Evolutionary conservation across 2,797 vertebrate genomes (phyloP).

Genomic region (Bradypus variegatus): DNA sequence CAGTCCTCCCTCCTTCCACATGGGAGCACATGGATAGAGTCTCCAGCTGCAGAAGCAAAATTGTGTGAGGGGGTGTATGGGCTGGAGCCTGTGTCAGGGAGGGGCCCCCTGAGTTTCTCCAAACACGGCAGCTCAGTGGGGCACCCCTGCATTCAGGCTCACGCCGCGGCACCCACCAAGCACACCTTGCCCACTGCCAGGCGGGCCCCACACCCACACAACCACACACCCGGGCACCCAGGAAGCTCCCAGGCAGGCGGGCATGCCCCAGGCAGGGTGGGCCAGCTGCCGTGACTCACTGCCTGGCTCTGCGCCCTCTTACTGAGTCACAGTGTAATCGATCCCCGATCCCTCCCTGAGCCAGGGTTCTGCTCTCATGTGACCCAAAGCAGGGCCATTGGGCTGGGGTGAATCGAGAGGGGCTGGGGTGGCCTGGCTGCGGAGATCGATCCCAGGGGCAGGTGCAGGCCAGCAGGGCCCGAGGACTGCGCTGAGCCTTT

Average conservation of each 20-base stretch:
- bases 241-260: background rate
- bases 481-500: conserved; percentile 9
- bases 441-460: background rate
- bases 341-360: conserved; percentile 43
- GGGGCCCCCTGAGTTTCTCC: background rate
- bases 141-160: background rate
- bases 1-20: background rate
- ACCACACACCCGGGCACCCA: background rate
- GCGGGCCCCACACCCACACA: background rate
- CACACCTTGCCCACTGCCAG: too few species aligned
- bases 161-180: background rate
- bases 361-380: conserved; percentile 50
- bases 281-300: conserved; percentile 51
- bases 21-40: background rate
- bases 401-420: background rate
- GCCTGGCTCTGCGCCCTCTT: conserved; percentile 47
- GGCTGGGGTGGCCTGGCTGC: background rate
- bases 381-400: conserved; percentile 40
- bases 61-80: background rate
- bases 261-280: background rate
- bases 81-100: background rate
- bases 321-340: conserved; percentile 56
- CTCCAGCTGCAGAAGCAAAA: background rate
- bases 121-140: background rate
- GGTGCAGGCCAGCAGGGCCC: background rate